A percentile compares a stretch with the other conserved stretches of the same genome.
These are phyloP conservation scores for Zeugodacus cucurbitae DNA, from an alignment of 1,140 invertebrate genomes.

Conservation along the genomic window DNA sequence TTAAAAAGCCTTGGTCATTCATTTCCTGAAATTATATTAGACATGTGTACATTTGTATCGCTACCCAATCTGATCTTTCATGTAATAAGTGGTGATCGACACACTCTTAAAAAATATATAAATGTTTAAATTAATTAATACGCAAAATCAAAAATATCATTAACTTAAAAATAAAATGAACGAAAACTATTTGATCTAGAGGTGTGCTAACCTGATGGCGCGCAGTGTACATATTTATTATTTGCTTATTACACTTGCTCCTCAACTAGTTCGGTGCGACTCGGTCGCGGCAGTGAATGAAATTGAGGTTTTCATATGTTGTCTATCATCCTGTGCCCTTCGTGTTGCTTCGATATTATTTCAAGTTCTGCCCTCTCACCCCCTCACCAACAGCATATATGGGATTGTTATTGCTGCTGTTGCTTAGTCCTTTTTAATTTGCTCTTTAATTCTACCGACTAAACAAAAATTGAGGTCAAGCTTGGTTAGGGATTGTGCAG, in stretches of 20 bases:
- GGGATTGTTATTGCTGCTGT: background rate
- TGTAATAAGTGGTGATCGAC: too few relatives aligned
- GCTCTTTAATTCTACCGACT: conserved; percentile 22
- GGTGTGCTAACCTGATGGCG: too few relatives aligned
- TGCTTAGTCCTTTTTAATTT: conserved; percentile 15
- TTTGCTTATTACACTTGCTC: background rate
- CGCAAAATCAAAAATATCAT: background rate
- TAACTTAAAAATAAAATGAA: too few relatives aligned
- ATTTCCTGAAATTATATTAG: too few relatives aligned
- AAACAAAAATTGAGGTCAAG: conserved; percentile 14
- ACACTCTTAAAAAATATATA: too few relatives aligned
- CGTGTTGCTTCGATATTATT: background rate
- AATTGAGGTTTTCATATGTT: conserved; percentile 4
- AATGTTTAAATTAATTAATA: too few relatives aligned
- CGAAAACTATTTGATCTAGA: too few relatives aligned
- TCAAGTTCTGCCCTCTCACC: background rate
- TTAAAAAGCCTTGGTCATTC: too few relatives aligned
- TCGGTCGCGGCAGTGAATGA: background rate
- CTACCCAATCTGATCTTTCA: too few relatives aligned
- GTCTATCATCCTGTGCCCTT: background rate
- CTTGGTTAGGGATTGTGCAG: background rate
- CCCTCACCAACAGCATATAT: background rate
- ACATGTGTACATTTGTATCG: too few relatives aligned
- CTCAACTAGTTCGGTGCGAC: background rate
- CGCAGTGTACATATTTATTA: background rate